A percentile compares a stretch with the other conserved stretches of the same genome.
Evolutionary conservation across 2,797 vertebrate genomes (phyloP).

Genomic region (Karalla daura): DNA sequence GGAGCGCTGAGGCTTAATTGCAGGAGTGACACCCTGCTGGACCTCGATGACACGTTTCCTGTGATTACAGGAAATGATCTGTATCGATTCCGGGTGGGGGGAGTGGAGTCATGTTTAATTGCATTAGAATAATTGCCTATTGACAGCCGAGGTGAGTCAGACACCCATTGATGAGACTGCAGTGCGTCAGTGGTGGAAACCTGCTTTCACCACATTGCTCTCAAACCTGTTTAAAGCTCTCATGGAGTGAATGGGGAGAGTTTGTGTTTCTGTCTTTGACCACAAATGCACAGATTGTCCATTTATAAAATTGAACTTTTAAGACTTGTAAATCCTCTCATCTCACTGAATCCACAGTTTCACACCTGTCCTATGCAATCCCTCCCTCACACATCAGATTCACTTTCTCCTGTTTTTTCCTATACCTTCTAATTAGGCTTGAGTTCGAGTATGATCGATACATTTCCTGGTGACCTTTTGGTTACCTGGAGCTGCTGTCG

Average conservation of each 20-base stretch:
- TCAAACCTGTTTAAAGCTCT: constrained; percentile 18
- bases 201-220: constrained; percentile 15
- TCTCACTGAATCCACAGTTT: constrained; percentile 1
- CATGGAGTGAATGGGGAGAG: background rate
- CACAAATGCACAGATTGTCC: background rate
- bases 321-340: background rate
- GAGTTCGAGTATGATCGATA: constrained; percentile 44
- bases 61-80: constrained; percentile 74
- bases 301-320: background rate
- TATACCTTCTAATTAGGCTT: constrained; percentile 39
- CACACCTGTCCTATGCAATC: background rate
- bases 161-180: constrained; percentile 37
- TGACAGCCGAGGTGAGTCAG: constrained; percentile 55
- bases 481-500: constrained; percentile 46
- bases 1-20: constrained; percentile 63
- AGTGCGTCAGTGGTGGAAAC: constrained; percentile 48
- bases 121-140: constrained; percentile 78
- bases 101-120: constrained; percentile 75
- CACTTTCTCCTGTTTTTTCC: constrained; percentile 31
- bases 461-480: constrained; percentile 45
- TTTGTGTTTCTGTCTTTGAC: background rate
- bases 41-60: constrained; percentile 71
- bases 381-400: background rate
- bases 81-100: constrained; percentile 64
- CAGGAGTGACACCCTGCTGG: constrained; percentile 56